phyloP scores from a whole-genome alignment of 2,113 vertebrate genomes.

The Martes martes region DNA sequence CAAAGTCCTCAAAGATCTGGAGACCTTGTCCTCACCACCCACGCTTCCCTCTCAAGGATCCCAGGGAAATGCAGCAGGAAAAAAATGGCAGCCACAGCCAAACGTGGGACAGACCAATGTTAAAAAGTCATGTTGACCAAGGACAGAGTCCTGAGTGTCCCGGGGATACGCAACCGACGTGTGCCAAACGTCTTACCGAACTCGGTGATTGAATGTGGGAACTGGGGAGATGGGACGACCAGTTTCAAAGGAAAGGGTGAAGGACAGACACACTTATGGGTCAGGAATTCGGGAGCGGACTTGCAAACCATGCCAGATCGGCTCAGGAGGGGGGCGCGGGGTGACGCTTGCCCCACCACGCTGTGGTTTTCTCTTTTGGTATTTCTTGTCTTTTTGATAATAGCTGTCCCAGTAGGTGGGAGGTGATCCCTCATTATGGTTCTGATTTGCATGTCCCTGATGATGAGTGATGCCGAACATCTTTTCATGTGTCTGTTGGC shows the following conservation, averaged over 20 bases:
- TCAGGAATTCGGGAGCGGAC: not conserved
- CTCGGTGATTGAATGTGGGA: not conserved
- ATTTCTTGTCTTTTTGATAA: not conserved
- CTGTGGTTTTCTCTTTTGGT: not conserved
- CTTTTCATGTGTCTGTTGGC: not conserved
- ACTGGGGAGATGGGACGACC: too few relatives aligned
- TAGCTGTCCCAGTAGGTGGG: not conserved
- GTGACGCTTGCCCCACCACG: not conserved
- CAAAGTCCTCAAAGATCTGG: not conserved
- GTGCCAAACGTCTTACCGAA: not conserved
- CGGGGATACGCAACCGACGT: fast-evolving
- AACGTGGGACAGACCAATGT: not conserved
- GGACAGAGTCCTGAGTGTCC: not conserved
- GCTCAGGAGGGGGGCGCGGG: fast-evolving
- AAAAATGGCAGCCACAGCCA: not conserved
- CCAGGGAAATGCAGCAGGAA: not conserved
- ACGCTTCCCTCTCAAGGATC: not conserved
- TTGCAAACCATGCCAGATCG: too few relatives aligned
- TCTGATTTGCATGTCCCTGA: not conserved
- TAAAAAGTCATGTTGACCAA: not conserved
- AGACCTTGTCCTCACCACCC: not conserved
- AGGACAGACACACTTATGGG: not conserved
- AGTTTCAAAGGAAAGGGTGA: not conserved
- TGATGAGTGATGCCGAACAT: not conserved
- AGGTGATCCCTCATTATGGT: not conserved